phyloP scores from a whole-genome alignment of 1,140 invertebrate species.

The Drosophila parvula region DNA sequence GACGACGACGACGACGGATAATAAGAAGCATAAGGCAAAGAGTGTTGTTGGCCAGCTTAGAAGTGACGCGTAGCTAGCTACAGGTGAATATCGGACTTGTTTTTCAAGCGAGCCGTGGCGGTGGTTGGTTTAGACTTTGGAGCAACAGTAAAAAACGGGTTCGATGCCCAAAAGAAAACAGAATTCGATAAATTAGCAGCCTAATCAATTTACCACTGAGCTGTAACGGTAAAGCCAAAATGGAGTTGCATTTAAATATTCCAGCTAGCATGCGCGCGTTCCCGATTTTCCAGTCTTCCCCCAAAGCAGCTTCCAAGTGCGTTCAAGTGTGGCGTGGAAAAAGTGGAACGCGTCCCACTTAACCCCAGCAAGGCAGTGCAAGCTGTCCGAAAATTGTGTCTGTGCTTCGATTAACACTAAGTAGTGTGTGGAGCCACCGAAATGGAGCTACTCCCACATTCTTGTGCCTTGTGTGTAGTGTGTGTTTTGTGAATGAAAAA shows the following conservation, averaged over 20 bases:
- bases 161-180: constrained; percentile 49
- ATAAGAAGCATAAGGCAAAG: constrained; percentile 56
- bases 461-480: not conserved
- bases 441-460: constrained; percentile 61
- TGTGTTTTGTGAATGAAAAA: constrained; percentile 73
- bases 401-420: constrained; percentile 56
- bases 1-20: constrained; percentile 12
- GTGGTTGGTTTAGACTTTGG: constrained; percentile 31
- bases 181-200: constrained; percentile 77
- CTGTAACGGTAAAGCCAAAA: constrained; percentile 57
- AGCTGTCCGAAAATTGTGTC: constrained; percentile 54
- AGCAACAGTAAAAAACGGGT: constrained; percentile 58
- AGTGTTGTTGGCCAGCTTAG: constrained; percentile 53
- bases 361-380: constrained; percentile 54
- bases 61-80: constrained; percentile 60
- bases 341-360: constrained; percentile 79
- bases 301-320: constrained; percentile 18
- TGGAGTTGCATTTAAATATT: constrained; percentile 37
- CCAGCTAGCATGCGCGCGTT: constrained; percentile 9
- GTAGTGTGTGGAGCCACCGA: constrained; percentile 18
- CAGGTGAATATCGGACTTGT: constrained; percentile 72
- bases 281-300: constrained; percentile 34
- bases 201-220: constrained; percentile 72
- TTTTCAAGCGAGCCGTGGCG: constrained; percentile 39
- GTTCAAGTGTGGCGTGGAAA: constrained; percentile 70